These are phyloP conservation scores for Drosophila auraria DNA, from an alignment of 1,140 invertebrate genomes.

Conservation along the genomic window DNA sequence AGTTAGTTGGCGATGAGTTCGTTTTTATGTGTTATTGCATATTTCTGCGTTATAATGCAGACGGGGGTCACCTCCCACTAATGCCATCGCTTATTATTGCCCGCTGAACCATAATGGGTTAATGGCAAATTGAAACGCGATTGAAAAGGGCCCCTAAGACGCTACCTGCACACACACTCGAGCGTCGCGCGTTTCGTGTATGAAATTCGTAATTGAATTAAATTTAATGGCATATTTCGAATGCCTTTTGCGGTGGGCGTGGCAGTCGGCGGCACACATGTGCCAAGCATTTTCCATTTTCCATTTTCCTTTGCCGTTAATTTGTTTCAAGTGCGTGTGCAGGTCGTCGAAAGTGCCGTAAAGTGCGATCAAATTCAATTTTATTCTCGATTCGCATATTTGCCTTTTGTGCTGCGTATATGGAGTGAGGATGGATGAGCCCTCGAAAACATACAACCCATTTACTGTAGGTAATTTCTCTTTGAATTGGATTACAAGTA, in stretches of 20 bases:
- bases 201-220: conserved; percentile 83
- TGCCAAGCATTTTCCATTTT: conserved; percentile 38
- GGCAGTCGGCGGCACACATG: conserved; percentile 23
- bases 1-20: conserved; percentile 72
- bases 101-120: conserved; percentile 79
- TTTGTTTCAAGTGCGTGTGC: conserved; percentile 67
- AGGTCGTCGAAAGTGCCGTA: conserved; percentile 52
- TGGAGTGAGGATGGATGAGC: background rate
- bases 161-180: conserved; percentile 15
- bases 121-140: conserved; percentile 80
- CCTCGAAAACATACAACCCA: background rate
- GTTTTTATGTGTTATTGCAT: conserved; percentile 81
- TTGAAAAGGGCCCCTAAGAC: conserved; percentile 54
- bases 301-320: conserved; percentile 58
- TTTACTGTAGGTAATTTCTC: conserved; percentile 1
- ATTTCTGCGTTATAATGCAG: conserved; percentile 58
- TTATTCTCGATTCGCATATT: conserved; percentile 50
- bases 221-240: conserved; percentile 81
- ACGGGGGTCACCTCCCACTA: conserved; percentile 11
- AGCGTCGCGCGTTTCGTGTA: conserved; percentile 47
- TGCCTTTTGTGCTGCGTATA: conserved; percentile 31
- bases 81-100: conserved; percentile 67
- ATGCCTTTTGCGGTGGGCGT: conserved; percentile 51
- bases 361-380: conserved; percentile 71
- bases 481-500: background rate